Evolutionary conservation across 2,888 invertebrate genomes (phyloP).

Genomic region (Pherbina coryleti): DNA sequence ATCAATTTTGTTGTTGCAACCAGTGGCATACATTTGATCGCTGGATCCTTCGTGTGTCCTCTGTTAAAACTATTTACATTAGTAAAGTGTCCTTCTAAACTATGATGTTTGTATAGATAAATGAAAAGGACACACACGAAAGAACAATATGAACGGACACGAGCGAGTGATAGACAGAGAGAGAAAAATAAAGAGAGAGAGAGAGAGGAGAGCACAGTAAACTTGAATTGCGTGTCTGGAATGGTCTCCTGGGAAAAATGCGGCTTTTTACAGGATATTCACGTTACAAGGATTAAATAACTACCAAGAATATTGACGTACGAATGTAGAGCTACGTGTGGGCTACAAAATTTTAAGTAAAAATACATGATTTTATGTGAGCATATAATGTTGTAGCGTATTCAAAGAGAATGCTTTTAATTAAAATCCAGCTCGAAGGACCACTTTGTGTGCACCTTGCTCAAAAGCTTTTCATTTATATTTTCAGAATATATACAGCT

Average conservation of each 20-base stretch:
- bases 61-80: slow-evolving; percentile 10
- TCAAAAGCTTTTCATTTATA: too few relatives aligned
- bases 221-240: slow-evolving; percentile 6
- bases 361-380: background rate
- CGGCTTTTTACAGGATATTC: slow-evolving; percentile 8
- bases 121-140: slow-evolving; percentile 27
- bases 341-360: background rate
- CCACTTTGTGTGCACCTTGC: background rate
- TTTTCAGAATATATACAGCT: background rate
- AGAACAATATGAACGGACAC: background rate
- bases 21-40: background rate
- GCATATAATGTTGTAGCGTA: background rate
- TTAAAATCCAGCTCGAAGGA: background rate
- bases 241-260: background rate
- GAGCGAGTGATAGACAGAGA: background rate
- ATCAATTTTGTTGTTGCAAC: slow-evolving; percentile 23
- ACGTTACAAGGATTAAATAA: slow-evolving; percentile 18
- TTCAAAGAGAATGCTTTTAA: background rate
- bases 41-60: background rate
- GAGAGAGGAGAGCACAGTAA: background rate
- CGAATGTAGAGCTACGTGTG: background rate
- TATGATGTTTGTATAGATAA: slow-evolving; percentile 17
- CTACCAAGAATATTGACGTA: background rate
- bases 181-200: background rate
- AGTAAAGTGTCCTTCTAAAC: background rate